A percentile compares a stretch with the other conserved stretches of the same genome.
Conservation (phyloP, 35 echinoderm and acorn worm species). For the Hemicentrotus pulcherrimus region DNA sequence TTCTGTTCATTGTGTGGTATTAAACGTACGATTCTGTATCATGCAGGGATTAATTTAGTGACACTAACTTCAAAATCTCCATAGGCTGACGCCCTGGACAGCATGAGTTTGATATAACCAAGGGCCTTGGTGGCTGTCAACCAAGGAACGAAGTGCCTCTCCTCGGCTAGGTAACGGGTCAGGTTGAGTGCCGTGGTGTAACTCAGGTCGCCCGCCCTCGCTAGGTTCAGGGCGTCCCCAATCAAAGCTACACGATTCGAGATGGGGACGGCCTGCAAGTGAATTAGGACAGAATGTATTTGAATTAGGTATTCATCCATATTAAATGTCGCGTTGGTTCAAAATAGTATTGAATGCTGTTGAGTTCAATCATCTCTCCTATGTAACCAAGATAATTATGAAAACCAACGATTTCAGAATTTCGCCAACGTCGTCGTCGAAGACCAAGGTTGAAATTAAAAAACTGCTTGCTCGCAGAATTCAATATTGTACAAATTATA, state of each 20-base stretch:
- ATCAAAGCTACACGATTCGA: slow-evolving; percentile 69
- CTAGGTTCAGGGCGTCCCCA: slow-evolving; percentile 78
- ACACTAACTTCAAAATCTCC: slow-evolving; percentile 63
- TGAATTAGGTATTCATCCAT: not conserved
- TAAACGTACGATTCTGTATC: not conserved
- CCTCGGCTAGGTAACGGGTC: slow-evolving; percentile 69
- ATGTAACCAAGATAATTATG: too few relatives aligned
- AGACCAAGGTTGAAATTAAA: too few relatives aligned
- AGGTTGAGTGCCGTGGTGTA: slow-evolving; percentile 66
- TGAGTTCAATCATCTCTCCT: too few relatives aligned
- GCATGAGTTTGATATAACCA: slow-evolving; percentile 69
- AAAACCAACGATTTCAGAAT: too few relatives aligned
- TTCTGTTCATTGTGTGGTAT: not conserved
- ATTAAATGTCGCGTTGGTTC: too few relatives aligned
- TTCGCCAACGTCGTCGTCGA: too few relatives aligned
- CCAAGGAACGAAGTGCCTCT: slow-evolving; percentile 87
- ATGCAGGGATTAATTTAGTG: not conserved
- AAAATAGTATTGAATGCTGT: too few relatives aligned
- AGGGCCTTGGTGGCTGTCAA: slow-evolving; percentile 38
- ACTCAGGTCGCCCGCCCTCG: slow-evolving; percentile 62
- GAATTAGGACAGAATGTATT: not conserved
- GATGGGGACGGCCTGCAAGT: slow-evolving; percentile 48
- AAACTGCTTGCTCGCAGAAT: too few relatives aligned
- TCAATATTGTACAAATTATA: too few relatives aligned
- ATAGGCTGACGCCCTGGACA: slow-evolving; percentile 60